Base-by-base conservation (phyloP, 2,113 vertebrate species). In the Pao palembangensis region DNA sequence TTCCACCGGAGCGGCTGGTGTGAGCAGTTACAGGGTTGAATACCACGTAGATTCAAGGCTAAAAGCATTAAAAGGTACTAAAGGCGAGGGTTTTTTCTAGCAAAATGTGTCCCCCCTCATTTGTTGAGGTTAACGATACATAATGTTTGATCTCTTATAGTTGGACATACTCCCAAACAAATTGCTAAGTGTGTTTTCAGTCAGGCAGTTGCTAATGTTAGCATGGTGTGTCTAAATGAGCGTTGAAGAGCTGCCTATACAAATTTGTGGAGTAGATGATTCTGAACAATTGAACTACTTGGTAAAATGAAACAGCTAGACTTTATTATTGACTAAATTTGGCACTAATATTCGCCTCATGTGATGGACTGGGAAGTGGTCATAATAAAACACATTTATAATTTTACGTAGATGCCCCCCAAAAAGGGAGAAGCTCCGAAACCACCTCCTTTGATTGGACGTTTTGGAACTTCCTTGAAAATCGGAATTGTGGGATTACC, bases 401-500 rank as follows among this genome's bases (percentile, higher is more conserved):
- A 3, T 64, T 42, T 70, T 23, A 70, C 60, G 2, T 86, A 98
- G 96, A 99, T 98, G 97, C 92, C 97, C 70, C 97, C 96, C 1
- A 99, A 99, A 87, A 99, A 98, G 85, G 87, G 70, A 91, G 93
- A 96, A 78, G 94, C 91, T 65, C 90, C 94, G 31, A 98, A 98
- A 55, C 84, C 88, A 14, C 85, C 91, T 38, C 92, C 93, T 28
- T 91, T 98, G 69, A 98, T 98, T 80, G 97, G 96, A 83, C 90
- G 97, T 67, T 98, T 99, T 81, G 96, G 97, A 78, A 98, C 96
- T 41, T 96, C 96, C 10, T 84, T 99, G 85, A 99, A 98, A 88
- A 96, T 98, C 80, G 97, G 96, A 76, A 98, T 99, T 74, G 97
- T 99, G 58, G 97, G 97, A 84, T 90, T 99, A 78, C 97, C 97